phyloP scores from a whole-genome alignment of 37 sponge, comb jelly and placozoan species.

The Mnemiopsis leidyi region DNA sequence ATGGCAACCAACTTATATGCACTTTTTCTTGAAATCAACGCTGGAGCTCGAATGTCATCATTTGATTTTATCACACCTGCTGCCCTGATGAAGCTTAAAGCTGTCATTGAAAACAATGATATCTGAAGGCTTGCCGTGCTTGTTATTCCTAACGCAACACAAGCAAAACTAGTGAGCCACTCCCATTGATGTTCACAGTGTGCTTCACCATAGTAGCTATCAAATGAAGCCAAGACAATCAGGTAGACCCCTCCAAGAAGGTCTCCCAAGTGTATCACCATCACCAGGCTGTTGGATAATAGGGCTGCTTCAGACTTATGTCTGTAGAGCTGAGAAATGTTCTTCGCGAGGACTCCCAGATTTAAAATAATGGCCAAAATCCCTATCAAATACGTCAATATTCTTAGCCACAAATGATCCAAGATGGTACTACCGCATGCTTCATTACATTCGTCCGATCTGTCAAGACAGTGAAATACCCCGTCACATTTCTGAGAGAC shows the following conservation, averaged over 20 bases:
- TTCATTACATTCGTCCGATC: neutral
- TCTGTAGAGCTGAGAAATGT: neutral
- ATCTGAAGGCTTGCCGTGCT: neutral
- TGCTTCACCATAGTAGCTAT: neutral
- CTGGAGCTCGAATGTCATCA: neutral
- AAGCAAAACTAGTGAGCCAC: neutral
- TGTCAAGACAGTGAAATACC: neutral
- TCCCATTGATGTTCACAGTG: neutral
- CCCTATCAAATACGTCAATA: neutral
- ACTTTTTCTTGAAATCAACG: too few species aligned
- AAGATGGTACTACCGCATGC: neutral
- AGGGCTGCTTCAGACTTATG: neutral
- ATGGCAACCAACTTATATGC: neutral
- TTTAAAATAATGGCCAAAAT: neutral
- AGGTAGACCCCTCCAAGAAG: neutral
- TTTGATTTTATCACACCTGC: neutral
- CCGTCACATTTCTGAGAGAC: constrained; percentile 11
- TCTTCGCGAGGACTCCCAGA: neutral
- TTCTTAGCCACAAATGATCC: neutral
- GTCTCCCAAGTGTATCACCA: neutral
- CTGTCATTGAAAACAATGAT: neutral
- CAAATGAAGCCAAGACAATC: neutral
- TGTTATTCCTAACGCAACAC: neutral
- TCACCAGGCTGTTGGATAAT: neutral
- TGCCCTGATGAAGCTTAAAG: neutral